A percentile compares a stretch with the other conserved stretches of the same genome.
These are phyloP conservation scores for Cheilosia pagana DNA, from an alignment of 2,888 invertebrate species.

Conservation along the genomic window DNA sequence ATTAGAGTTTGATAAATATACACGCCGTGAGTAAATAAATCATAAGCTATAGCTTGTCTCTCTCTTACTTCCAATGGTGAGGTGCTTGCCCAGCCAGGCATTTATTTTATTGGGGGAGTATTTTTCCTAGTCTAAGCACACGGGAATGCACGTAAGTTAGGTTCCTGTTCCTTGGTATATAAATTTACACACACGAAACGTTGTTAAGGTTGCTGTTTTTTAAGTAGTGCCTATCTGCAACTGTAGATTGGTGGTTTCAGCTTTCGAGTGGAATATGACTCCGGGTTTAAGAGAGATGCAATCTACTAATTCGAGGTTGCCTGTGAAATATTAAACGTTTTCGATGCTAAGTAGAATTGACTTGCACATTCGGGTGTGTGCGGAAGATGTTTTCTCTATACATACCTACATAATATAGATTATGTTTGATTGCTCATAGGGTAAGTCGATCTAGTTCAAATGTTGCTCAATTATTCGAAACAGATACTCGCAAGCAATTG, in stretches of 20 bases:
- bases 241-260: slow-evolving; percentile 41
- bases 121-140: slow-evolving; percentile 76
- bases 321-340: slow-evolving; percentile 63
- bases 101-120: slow-evolving; percentile 83
- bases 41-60: slow-evolving; percentile 75
- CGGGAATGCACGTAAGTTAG: slow-evolving; percentile 3
- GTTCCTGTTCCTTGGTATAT: too few species aligned
- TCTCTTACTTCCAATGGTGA: neutral
- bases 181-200: slow-evolving; percentile 51
- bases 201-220: slow-evolving; percentile 5
- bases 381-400: neutral
- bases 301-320: slow-evolving; percentile 58
- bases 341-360: slow-evolving; percentile 30
- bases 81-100: slow-evolving; percentile 70
- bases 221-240: slow-evolving; percentile 7
- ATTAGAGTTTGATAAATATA: slow-evolving; percentile 84
- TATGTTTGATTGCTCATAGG: too few species aligned
- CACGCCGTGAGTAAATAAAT: slow-evolving; percentile 84
- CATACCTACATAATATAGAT: too few species aligned
- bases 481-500: too few species aligned
- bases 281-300: slow-evolving; percentile 66
- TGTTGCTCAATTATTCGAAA: too few species aligned
- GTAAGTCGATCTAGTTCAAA: too few species aligned
- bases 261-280: slow-evolving; percentile 47
- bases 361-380: slow-evolving; percentile 24